phyloP scores from a whole-genome alignment of 2,888 invertebrate species.

The Chymomyza amoena region DNA sequence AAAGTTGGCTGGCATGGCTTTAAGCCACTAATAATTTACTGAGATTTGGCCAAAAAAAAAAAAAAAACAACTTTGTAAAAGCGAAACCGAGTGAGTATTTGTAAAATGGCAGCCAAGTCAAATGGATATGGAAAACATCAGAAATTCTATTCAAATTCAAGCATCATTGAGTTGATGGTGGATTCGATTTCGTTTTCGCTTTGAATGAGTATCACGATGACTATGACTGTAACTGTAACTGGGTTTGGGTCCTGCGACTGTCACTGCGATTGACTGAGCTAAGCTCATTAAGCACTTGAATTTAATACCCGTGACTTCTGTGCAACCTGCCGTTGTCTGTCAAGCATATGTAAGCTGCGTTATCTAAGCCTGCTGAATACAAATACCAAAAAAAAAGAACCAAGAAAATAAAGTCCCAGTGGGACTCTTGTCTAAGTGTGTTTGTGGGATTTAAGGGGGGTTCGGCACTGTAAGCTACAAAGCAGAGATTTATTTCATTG shows the following conservation, averaged over 20 bases:
- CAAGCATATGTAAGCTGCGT: conserved; percentile 6
- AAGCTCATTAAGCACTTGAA: conserved; percentile 12
- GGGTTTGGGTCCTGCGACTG: neutral
- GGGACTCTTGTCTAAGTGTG: no score
- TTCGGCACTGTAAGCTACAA: neutral
- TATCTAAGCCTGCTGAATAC: neutral
- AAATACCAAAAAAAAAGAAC: neutral
- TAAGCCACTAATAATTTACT: conserved; percentile 10
- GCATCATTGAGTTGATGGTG: conserved; percentile 12
- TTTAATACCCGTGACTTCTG: conserved; percentile 1
- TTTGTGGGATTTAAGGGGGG: neutral
- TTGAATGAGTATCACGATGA: neutral
- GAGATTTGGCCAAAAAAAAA: neutral
- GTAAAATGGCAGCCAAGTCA: neutral
- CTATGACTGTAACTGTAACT: no score
- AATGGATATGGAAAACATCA: neutral
- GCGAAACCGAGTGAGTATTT: neutral
- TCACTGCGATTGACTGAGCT: conserved; percentile 5
- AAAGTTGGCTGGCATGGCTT: conserved; percentile 7
- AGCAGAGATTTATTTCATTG: conserved; percentile 22
- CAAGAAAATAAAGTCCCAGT: neutral
- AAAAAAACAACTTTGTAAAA: neutral
- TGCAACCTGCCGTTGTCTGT: neutral
- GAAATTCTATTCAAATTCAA: conserved; percentile 12
- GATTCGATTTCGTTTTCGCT: neutral